A percentile compares a stretch with the other conserved stretches of the same genome.
Conservation (phyloP, 2,113 vertebrate genomes). For the Coregonus clupeaformis region DNA sequence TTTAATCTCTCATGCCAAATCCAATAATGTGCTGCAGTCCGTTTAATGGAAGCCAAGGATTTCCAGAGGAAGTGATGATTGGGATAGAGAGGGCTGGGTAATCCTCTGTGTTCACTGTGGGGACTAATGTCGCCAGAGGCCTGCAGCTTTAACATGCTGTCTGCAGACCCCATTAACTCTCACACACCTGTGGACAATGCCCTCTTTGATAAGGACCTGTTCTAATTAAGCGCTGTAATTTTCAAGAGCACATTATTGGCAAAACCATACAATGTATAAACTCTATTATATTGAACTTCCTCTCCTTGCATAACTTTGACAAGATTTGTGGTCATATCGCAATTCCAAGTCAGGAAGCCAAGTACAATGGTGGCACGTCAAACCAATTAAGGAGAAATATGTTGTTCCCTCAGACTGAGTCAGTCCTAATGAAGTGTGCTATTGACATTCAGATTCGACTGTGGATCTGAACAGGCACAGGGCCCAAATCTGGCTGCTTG, state of each 20-base stretch:
- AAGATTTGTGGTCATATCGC: not conserved
- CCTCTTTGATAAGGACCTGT: not conserved
- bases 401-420: slow-evolving; percentile 6
- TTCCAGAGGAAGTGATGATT: slow-evolving; percentile 33
- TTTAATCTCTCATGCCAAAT: slow-evolving; percentile 31
- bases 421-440: slow-evolving; percentile 22
- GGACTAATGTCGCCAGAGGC: too few relatives aligned
- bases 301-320: not conserved
- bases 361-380: not conserved
- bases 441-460: slow-evolving; percentile 25
- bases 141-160: too few relatives aligned
- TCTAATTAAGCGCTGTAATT: not conserved
- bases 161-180: not conserved
- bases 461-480: slow-evolving; percentile 14
- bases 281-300: not conserved
- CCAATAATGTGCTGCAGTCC: slow-evolving; percentile 35
- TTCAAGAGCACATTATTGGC: too few relatives aligned
- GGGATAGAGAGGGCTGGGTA: slow-evolving; percentile 25
- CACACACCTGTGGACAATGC: not conserved
- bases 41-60: slow-evolving; percentile 47
- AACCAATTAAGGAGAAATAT: slow-evolving; percentile 1
- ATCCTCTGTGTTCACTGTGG: slow-evolving; percentile 13
- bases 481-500: slow-evolving; percentile 10
- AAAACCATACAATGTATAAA: too few relatives aligned
- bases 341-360: slow-evolving; percentile 4